Evolutionary conservation across 35 echinoderm and acorn worm species (phyloP), one percentile per base, ranked within the genome.

Genomic region (Heliocidaris erythrogramma): DNA sequence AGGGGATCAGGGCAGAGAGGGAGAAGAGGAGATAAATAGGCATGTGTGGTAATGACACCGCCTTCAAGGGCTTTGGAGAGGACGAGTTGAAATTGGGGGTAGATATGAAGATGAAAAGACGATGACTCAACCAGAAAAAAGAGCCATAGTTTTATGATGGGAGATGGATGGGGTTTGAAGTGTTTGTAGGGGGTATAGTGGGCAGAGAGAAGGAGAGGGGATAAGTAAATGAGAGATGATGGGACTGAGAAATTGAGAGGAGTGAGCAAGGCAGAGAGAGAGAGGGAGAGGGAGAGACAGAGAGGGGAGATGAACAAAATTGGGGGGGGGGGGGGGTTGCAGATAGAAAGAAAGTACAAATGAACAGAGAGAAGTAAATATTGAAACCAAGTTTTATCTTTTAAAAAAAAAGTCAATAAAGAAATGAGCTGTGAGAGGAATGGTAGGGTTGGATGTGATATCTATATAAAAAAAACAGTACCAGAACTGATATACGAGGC

Each of bases 141-240:
- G 65, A n/a, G 65, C 21, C 65, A 78, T 78, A 78, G 65, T 78
- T 78, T 78, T 78, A 78, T 78, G 65, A 78, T 78, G 65, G 65
- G 65, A 78, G 65, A 78, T 18, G 65, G 65, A 78, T 78, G 65
- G 65, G 65, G n/a, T 78, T 9, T 78, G 65, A 78, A 78, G 65
- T 78, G 65, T 78, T 78, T 78, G 65, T 78, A 27, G 65, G 35
- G 65, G 65, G 65, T 78, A 27, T n/a, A 24, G 65, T 78, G 65
- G 65, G 27, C 7, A 78, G 7, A n/a, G 65, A n/a, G 4, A 27
- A 78, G 65, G 65, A 78, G 65, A 78, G 65, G 65, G 65, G 65
- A 42, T 78, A 27, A 21, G 65, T 78, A 27, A 78, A 78, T 78
- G 65, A 78, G 14, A 78, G 65, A 27, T 78, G 65, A 78, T 78